phyloP scores from a whole-genome alignment of 2,888 invertebrate genomes.

The Leucania comma region DNA sequence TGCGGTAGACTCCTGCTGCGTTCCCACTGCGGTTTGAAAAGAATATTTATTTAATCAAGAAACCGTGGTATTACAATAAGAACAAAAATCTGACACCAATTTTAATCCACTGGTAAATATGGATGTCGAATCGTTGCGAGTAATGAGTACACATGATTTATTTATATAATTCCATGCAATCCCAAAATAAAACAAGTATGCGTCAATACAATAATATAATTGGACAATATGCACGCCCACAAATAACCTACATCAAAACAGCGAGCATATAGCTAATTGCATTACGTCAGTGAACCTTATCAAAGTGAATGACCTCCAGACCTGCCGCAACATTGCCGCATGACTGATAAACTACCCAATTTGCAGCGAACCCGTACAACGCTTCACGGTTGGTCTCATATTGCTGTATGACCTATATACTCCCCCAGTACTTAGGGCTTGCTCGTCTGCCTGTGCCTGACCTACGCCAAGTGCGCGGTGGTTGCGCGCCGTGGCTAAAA shows the following conservation, averaged over 20 bases:
- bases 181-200: conserved; percentile 23
- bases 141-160: conserved; percentile 8
- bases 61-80: conserved; percentile 68
- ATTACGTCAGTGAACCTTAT: conserved; percentile 73
- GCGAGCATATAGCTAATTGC: conserved; percentile 65
- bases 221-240: conserved; percentile 43
- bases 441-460: conserved; percentile 86
- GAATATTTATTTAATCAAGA: conserved; percentile 72
- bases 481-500: conserved; percentile 82
- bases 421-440: conserved; percentile 88
- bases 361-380: conserved; percentile 63
- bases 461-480: conserved; percentile 83
- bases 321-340: conserved; percentile 83
- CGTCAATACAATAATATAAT: conserved; percentile 20
- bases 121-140: conserved; percentile 28
- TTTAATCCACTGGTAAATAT: conserved; percentile 37
- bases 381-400: conserved; percentile 70
- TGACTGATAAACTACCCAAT: conserved; percentile 70
- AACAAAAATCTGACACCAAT: conserved; percentile 54
- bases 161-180: not conserved
- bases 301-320: conserved; percentile 82
- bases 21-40: conserved; percentile 83
- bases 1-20: conserved; percentile 85
- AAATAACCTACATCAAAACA: conserved; percentile 60
- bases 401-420: conserved; percentile 87